Evolutionary conservation across 2,113 vertebrate species (phyloP).

Genomic region (Theropithecus gelada): DNA sequence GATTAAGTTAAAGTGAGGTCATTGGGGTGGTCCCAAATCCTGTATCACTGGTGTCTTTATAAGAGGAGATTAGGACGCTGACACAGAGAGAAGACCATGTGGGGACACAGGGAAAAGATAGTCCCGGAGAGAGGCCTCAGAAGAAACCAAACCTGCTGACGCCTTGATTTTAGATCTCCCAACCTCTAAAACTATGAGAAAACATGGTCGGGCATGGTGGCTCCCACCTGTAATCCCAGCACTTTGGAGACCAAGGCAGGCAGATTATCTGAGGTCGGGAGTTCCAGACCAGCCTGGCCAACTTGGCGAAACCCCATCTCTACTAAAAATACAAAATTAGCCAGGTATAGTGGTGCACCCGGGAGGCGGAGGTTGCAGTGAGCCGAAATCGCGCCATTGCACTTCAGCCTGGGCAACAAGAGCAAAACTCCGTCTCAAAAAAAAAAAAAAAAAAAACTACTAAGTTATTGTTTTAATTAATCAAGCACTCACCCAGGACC

Average conservation of each 20-base stretch:
- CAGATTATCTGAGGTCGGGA: no score
- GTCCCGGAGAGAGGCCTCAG: neutral
- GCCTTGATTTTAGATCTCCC: neutral
- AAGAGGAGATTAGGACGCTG: neutral
- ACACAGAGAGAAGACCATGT: neutral
- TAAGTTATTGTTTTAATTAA: neutral
- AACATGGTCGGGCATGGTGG: no score
- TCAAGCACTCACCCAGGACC: neutral
- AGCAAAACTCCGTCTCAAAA: no score
- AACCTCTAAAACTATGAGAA: no score
- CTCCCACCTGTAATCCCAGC: no score
- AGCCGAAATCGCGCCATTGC: no score
- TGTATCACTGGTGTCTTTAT: neutral
- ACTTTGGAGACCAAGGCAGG: no score
- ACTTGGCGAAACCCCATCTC: no score
- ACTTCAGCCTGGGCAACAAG: no score
- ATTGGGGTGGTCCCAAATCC: neutral
- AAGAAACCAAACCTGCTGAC: neutral
- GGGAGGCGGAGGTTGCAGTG: accelerated
- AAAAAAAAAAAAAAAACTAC: neutral
- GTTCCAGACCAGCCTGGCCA: no score
- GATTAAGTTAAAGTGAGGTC: neutral
- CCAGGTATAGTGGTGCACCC: no score
- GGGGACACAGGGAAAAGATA: neutral
- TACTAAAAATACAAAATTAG: no score